Percentiles rank a stretch among this genome's conserved stretches.
phyloP scores from a whole-genome alignment of 2,888 invertebrate genomes.

The Pseudanteris insignis region DNA sequence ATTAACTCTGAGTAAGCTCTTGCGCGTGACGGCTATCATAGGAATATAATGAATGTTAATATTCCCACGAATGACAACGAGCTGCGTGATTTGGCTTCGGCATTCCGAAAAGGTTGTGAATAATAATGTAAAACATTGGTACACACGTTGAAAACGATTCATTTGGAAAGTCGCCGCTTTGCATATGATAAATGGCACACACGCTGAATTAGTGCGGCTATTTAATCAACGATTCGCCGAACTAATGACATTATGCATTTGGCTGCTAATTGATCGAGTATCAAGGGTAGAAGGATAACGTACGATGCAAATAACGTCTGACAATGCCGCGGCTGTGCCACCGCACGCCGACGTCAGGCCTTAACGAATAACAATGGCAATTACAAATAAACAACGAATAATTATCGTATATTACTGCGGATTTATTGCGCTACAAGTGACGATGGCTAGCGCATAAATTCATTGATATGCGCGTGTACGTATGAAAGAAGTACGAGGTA shows the following conservation, averaged over 20 bases:
- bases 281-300: slow-evolving; percentile 8
- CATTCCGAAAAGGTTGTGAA: too few species aligned
- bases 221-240: slow-evolving; percentile 11
- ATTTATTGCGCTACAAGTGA: slow-evolving; percentile 45
- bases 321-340: slow-evolving; percentile 9
- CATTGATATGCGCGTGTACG: slow-evolving; percentile 42
- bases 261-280: slow-evolving; percentile 31
- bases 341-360: slow-evolving; percentile 15
- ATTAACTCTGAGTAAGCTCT: too few species aligned
- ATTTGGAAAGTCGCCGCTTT: too few species aligned
- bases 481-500: slow-evolving; percentile 46
- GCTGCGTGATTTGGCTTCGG: too few species aligned
- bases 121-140: too few species aligned
- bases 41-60: too few species aligned
- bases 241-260: slow-evolving; percentile 18
- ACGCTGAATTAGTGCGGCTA: slow-evolving; percentile 3
- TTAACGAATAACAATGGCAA: slow-evolving; percentile 37
- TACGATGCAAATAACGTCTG: slow-evolving; percentile 20
- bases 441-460: slow-evolving; percentile 40
- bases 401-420: slow-evolving; percentile 44
- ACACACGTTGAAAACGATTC: too few species aligned
- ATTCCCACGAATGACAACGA: too few species aligned
- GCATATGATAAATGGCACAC: too few species aligned
- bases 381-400: slow-evolving; percentile 43
- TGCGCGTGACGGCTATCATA: too few species aligned